Evolutionary conservation across 2,797 vertebrate species (phyloP).

Genomic region (Pachyuromys duprasi): DNA sequence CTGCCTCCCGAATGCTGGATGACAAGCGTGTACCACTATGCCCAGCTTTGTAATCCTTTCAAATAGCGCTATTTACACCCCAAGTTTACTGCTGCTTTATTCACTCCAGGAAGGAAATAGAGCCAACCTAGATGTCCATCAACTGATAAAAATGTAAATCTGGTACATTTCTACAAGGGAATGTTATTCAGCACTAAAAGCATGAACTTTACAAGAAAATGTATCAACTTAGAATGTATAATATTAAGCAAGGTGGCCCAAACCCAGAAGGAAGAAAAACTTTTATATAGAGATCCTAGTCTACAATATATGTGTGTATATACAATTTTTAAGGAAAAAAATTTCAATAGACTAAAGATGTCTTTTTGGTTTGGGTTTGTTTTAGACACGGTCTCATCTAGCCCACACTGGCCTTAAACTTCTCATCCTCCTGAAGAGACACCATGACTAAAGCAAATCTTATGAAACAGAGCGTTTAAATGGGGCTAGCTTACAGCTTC

Average conservation of each 20-base stretch:
- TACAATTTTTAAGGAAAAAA: background rate
- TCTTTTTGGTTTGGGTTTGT: background rate
- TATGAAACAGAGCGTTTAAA: background rate
- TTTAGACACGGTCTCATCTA: background rate
- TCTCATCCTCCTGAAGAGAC: background rate
- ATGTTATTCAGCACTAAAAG: background rate
- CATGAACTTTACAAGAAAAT: background rate
- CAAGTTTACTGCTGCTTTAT: background rate
- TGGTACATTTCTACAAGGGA: background rate
- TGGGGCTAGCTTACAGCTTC: background rate
- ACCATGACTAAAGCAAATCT: background rate
- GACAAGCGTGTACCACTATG: too few relatives aligned
- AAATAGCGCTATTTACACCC: background rate
- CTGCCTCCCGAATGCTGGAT: too few relatives aligned
- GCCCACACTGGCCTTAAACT: background rate
- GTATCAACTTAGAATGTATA: background rate
- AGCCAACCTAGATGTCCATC: background rate
- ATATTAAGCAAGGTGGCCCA: background rate
- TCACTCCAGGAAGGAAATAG: background rate
- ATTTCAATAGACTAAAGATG: background rate
- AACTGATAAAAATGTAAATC: background rate
- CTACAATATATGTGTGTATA: background rate
- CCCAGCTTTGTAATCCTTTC: too few relatives aligned
- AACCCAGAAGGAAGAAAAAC: background rate
- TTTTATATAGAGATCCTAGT: background rate